phyloP scores from a whole-genome alignment of 64 coral and sea anemone species.

The Astreopora myriophthalma region DNA sequence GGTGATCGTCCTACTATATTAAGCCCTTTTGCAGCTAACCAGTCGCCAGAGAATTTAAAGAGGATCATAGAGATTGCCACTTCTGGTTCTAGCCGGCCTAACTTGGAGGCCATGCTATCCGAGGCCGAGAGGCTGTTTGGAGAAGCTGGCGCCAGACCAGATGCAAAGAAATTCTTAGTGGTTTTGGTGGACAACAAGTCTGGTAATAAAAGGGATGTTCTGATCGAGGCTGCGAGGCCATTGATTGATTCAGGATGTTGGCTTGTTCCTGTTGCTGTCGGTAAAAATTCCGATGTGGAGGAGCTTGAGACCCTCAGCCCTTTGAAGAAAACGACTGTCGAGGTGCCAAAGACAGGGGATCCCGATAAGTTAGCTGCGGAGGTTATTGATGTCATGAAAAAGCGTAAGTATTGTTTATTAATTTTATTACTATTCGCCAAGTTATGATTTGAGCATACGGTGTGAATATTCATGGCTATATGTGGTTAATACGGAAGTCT shows the following conservation, averaged over 20 bases:
- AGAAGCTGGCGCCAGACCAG: constrained; percentile 38
- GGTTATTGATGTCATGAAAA: constrained; percentile 68
- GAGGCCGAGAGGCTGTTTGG: constrained; percentile 35
- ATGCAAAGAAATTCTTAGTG: constrained; percentile 68
- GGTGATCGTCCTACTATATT: constrained; percentile 17
- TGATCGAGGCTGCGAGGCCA: constrained; percentile 44
- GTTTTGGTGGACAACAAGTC: constrained; percentile 76
- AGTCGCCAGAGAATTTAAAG: neutral
- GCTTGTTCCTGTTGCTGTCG: constrained; percentile 68
- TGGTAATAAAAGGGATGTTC: constrained; percentile 15
- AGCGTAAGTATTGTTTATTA: constrained; percentile 42
- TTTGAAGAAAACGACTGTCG: constrained; percentile 60
- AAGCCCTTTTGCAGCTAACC: neutral
- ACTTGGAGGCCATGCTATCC: neutral
- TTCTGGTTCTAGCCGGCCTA: neutral
- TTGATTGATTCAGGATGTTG: constrained; percentile 44
- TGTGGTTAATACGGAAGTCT: too few species aligned
- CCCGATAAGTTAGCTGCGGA: constrained; percentile 55
- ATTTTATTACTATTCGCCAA: neutral
- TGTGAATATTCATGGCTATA: too few species aligned
- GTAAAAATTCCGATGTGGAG: neutral
- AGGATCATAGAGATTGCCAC: neutral
- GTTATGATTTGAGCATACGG: too few species aligned
- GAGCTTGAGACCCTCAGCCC: constrained; percentile 61
- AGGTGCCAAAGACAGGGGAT: constrained; percentile 42